Base-by-base conservation (phyloP, 2,888 invertebrate species). In the Epinotia demarniana region DNA sequence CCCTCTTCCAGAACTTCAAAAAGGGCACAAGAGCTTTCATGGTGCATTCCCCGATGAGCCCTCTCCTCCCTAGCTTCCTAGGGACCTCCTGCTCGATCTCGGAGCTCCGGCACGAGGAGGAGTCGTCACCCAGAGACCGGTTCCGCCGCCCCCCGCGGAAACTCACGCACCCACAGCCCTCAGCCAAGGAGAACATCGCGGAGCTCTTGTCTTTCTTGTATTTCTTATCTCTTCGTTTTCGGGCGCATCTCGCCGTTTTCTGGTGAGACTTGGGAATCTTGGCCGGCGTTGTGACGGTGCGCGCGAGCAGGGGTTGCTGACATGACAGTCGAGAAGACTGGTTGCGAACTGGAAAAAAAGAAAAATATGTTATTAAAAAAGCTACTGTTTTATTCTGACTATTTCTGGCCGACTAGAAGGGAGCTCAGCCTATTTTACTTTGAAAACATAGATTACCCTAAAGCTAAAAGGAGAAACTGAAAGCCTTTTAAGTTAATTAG, bases 1-100 rank as follows among this genome's bases (percentile, higher is more conserved):
- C 95, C 79, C 96, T 95, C 77, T 96, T 95, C 95, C 96, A 96
- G 83, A 96, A 96, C 81, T 95, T 95, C 80, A 96, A 94, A 84
- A 96, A 95, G 0, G 96, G 96, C 81, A 96, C 95, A 81, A 96
- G 85, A 53, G 95, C 92, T 77, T 94, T 94, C 82, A 95, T 91
- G 18, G 94, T 93, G 79, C 92, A 93, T 81, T 94, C 93, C 76
- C 91, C 89, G 80, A 90, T 90, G 53, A 92, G 85, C 60, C 92
- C 83, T 77, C 89, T 85, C 75, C 87, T 89, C 2, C 91, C 88
- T 46, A 91, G 77, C 63, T 89, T 90, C 80, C 91, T 92, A 6
- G 92, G 92, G 11, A 92, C 89, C 78, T 93, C 94, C 80, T 94
- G 94, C 78, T 94, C 94, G 77, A 94, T 91, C 84, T 94, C 94